These are phyloP conservation scores for Rhimphoctona megacephalus DNA, from an alignment of 2,888 invertebrate genomes.

Conservation along the genomic window DNA sequence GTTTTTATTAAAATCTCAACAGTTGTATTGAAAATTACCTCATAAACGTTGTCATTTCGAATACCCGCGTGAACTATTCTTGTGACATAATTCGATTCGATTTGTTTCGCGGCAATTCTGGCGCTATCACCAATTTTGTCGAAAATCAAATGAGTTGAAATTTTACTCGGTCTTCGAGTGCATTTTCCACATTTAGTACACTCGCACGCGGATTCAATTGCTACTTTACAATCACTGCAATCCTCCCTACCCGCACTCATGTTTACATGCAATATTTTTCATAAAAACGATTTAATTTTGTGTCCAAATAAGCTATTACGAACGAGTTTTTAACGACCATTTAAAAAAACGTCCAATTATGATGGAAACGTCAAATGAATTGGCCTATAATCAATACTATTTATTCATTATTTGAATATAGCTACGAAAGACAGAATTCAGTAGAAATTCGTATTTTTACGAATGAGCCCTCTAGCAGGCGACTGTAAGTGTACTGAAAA, in stretches of 20 bases:
- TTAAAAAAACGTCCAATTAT: background rate
- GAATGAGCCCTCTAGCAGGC: background rate
- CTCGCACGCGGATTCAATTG: slow-evolving; percentile 30
- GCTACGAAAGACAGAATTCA: background rate
- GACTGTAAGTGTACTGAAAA: background rate
- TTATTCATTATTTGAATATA: slow-evolving; percentile 6
- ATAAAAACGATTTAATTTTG: slow-evolving; percentile 4
- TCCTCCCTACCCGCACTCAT: slow-evolving; percentile 42
- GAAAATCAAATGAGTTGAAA: slow-evolving; percentile 16
- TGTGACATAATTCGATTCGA: slow-evolving; percentile 68
- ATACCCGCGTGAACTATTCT: slow-evolving; percentile 75
- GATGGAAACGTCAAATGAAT: slow-evolving; percentile 23
- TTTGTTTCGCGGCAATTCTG: slow-evolving; percentile 54
- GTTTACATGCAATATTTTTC: background rate
- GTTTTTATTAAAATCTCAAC: too few relatives aligned
- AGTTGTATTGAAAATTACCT: slow-evolving; percentile 69
- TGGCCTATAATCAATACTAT: background rate
- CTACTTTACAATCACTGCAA: slow-evolving; percentile 50
- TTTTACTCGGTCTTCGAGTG: slow-evolving; percentile 34
- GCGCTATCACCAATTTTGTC: slow-evolving; percentile 41
- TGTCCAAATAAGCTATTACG: background rate
- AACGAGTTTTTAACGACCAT: background rate
- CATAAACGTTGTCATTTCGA: slow-evolving; percentile 72
- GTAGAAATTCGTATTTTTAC: background rate
- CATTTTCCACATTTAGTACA: slow-evolving; percentile 58